A percentile compares a stretch with the other conserved stretches of the same genome.
These are phyloP conservation scores for Torymus auratus DNA, from an alignment of 2,888 invertebrate genomes.

Conservation along the genomic window DNA sequence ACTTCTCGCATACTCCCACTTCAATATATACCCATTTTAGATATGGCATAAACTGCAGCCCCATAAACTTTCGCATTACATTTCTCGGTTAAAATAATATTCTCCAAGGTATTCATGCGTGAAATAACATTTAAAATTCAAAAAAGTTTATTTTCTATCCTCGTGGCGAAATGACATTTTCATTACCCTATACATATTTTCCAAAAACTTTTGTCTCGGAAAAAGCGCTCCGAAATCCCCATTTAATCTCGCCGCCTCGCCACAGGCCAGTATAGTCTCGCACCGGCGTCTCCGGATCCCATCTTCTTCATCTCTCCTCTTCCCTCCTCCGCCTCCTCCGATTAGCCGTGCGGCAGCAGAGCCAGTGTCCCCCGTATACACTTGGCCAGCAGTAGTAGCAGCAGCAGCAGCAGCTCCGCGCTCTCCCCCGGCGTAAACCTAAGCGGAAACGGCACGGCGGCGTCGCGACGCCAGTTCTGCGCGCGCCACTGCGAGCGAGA, in stretches of 20 bases:
- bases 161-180: no score
- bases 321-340: slow-evolving; percentile 4
- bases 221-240: slow-evolving; percentile 17
- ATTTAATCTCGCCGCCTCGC: neutral
- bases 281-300: no score
- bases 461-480: slow-evolving; percentile 73
- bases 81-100: neutral
- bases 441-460: slow-evolving; percentile 66
- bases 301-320: slow-evolving; percentile 12
- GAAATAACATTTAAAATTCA: no score
- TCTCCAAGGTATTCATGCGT: neutral
- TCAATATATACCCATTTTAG: slow-evolving; percentile 16
- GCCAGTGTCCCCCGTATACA: slow-evolving; percentile 9
- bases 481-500: slow-evolving; percentile 50
- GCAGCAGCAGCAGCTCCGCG: no score
- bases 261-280: neutral
- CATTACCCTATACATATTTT: no score
- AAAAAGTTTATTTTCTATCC: no score
- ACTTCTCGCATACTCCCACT: slow-evolving; percentile 16
- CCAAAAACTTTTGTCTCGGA: no score
- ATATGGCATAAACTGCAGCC: slow-evolving; percentile 17
- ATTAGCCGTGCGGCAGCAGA: neutral
- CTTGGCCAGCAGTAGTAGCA: slow-evolving; percentile 51
- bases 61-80: slow-evolving; percentile 8
- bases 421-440: slow-evolving; percentile 61